A percentile compares a stretch with the other conserved stretches of the same genome.
Evolutionary conservation across 2,888 invertebrate species (phyloP).

Genomic region (Caenorhabditis sp.): DNA sequence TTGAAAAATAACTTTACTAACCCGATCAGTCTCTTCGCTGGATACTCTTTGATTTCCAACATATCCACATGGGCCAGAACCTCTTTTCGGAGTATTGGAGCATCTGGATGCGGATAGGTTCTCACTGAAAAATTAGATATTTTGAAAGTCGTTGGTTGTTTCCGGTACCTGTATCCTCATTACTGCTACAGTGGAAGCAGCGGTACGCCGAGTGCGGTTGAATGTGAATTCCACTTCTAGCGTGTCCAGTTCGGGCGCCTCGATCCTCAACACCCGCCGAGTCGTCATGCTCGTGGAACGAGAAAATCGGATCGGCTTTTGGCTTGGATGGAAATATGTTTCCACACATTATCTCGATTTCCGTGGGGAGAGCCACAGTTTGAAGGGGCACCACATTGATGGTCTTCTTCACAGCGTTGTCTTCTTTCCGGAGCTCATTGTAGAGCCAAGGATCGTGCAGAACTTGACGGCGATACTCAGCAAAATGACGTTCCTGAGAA

Average conservation of each 20-base stretch:
- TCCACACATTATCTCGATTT: slow-evolving; percentile 72
- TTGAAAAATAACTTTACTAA: slow-evolving; percentile 8
- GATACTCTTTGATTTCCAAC: slow-evolving; percentile 74
- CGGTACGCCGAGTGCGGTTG: slow-evolving; percentile 70
- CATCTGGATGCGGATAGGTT: slow-evolving; percentile 58
- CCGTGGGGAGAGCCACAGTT: slow-evolving; percentile 70
- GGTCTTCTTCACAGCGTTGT: slow-evolving; percentile 46
- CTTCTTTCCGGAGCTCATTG: slow-evolving; percentile 61
- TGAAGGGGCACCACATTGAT: slow-evolving; percentile 64
- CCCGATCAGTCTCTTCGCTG: slow-evolving; percentile 74
- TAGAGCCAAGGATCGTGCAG: slow-evolving; percentile 64
- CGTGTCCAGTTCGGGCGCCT: slow-evolving; percentile 70
- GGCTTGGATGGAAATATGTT: slow-evolving; percentile 52
- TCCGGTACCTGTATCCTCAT: slow-evolving; percentile 61
- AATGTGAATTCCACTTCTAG: slow-evolving; percentile 50
- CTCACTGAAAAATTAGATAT: too few relatives aligned
- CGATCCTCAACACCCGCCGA: slow-evolving; percentile 39
- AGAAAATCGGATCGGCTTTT: slow-evolving; percentile 42
- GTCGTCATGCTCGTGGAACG: slow-evolving; percentile 34
- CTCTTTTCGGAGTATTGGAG: slow-evolving; percentile 65
- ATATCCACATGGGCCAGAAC: slow-evolving; percentile 73
- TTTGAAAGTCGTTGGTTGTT: too few relatives aligned
- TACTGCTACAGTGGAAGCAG: slow-evolving; percentile 71
- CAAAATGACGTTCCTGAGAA: slow-evolving; percentile 64
- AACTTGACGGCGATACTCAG: slow-evolving; percentile 59